These are phyloP conservation scores for Tetraneura akinire DNA, from an alignment of 1,140 invertebrate species.

Conservation along the genomic window DNA sequence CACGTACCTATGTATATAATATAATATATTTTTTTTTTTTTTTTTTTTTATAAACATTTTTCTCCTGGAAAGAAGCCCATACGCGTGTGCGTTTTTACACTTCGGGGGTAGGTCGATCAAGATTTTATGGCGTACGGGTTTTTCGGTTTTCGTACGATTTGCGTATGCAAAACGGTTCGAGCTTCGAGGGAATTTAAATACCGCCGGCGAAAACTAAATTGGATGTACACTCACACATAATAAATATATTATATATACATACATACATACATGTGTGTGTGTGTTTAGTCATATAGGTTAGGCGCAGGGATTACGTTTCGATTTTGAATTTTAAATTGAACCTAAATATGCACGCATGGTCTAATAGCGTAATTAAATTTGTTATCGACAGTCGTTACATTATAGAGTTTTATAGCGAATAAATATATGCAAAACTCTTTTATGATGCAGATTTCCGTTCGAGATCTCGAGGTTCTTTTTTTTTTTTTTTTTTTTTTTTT, in stretches of 20 bases:
- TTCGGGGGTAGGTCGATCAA: slow-evolving; percentile 18
- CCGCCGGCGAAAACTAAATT: slow-evolving; percentile 7
- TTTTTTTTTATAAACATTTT: no score
- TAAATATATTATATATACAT: not conserved
- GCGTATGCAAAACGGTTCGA: slow-evolving; percentile 34
- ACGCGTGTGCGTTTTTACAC: slow-evolving; percentile 38
- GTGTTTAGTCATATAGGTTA: not conserved
- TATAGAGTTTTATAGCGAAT: slow-evolving; percentile 15
- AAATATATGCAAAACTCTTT: slow-evolving; percentile 26
- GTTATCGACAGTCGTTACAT: slow-evolving; percentile 34
- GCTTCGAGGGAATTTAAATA: slow-evolving; percentile 19
- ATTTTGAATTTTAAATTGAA: slow-evolving; percentile 46
- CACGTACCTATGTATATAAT: no score
- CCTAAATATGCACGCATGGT: not conserved
- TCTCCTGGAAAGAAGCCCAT: slow-evolving; percentile 41
- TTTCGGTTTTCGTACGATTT: slow-evolving; percentile 40
- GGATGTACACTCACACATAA: not conserved
- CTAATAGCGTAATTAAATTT: slow-evolving; percentile 36
- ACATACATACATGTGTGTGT: not conserved
- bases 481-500: not conserved
- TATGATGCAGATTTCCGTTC: not conserved
- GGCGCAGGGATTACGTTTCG: slow-evolving; percentile 26
- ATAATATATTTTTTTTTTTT: no score
- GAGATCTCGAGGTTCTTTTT: no score
- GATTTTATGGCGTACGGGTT: slow-evolving; percentile 40